Conservation (phyloP, 2,797 vertebrate genomes). For the Falco berigora region DNA sequence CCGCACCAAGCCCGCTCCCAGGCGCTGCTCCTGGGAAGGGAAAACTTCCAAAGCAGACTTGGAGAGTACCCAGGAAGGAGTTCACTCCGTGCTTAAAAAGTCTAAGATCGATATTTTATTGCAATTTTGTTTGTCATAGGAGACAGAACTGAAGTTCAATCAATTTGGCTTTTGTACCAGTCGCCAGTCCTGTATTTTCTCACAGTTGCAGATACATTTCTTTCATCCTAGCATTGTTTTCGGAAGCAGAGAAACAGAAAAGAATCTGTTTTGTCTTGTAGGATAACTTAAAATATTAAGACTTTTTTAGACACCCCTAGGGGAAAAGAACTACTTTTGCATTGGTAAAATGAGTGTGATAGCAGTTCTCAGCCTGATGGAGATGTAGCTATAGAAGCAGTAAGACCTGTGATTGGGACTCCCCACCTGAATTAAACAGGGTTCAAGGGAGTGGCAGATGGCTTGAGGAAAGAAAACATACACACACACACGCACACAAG, state of each 20-base stretch:
- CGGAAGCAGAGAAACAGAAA: not conserved
- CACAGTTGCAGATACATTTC: too few relatives aligned
- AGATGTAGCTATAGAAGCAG: not conserved
- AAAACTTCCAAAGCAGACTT: accelerated
- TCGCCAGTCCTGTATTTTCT: not conserved
- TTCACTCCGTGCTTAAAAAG: not conserved
- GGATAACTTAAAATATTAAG: not conserved
- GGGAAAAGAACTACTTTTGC: not conserved
- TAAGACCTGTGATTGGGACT: not conserved
- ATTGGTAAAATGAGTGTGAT: not conserved
- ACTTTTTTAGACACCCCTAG: not conserved
- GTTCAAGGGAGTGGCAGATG: not conserved
- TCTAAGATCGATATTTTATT: accelerated
- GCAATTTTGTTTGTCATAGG: not conserved
- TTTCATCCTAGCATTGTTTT: not conserved
- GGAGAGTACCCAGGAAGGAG: not conserved
- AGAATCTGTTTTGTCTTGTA: not conserved
- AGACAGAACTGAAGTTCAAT: not conserved
- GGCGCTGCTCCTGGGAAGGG: accelerated
- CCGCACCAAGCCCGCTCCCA: accelerated
- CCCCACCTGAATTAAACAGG: not conserved
- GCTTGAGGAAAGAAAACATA: not conserved
- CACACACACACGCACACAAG: not conserved
- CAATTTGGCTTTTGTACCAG: not conserved
- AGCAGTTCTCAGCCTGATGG: not conserved